Conservation (phyloP, 2,113 vertebrate species). For the Hyperoodon ampullatus region DNA sequence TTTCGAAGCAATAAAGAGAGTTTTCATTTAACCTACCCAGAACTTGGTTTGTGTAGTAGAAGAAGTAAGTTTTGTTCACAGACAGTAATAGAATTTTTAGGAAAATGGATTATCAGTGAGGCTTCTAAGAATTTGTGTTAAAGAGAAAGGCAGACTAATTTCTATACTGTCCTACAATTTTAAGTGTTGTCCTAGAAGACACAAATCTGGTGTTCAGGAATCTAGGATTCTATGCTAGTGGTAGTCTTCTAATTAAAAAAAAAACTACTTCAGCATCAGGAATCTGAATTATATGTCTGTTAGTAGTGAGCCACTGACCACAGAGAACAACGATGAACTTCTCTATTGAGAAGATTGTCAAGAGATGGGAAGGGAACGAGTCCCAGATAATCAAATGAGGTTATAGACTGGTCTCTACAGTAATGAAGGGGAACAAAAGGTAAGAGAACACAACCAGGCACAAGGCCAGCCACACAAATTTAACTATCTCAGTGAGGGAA, state of each 20-base stretch:
- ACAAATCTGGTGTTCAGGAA: neutral
- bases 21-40: neutral
- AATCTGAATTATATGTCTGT: neutral
- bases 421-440: neutral
- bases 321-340: neutral
- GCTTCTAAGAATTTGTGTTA: neutral
- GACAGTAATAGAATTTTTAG: neutral
- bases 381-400: neutral
- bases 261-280: neutral
- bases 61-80: neutral
- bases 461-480: neutral
- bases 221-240: neutral
- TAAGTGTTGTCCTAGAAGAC: neutral
- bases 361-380: neutral
- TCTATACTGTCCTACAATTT: neutral
- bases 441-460: neutral
- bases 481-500: neutral
- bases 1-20: neutral
- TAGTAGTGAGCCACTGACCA: neutral
- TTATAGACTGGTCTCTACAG: neutral
- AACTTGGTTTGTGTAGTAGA: neutral
- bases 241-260: neutral
- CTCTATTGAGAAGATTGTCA: neutral
- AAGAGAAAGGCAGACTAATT: neutral
- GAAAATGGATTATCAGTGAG: neutral